These are phyloP conservation scores for Buphagus erythrorhynchus DNA, from an alignment of 2,797 vertebrate genomes.

Conservation along the genomic window DNA sequence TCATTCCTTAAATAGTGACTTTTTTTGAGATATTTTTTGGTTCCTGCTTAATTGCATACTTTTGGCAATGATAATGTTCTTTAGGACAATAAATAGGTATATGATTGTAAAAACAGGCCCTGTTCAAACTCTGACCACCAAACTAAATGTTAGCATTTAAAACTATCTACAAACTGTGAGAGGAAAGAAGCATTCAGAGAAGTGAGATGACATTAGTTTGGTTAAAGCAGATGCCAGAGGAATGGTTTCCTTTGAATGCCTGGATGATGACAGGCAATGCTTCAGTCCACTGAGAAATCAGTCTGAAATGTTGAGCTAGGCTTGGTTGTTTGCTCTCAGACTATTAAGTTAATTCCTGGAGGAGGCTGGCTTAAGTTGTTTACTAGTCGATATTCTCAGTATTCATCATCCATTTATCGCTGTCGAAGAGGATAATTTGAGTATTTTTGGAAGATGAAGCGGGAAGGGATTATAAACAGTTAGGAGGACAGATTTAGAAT, in stretches of 20 bases:
- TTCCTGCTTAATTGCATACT: background rate
- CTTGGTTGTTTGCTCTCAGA: background rate
- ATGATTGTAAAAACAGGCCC: background rate
- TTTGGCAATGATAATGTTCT: background rate
- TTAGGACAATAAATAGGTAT: background rate
- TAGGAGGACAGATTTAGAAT: slow-evolving; percentile 1
- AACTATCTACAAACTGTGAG: background rate
- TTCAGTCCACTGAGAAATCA: slow-evolving; percentile 45
- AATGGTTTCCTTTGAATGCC: background rate
- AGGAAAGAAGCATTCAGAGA: background rate
- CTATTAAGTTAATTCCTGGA: slow-evolving; percentile 46
- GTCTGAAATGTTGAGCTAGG: background rate
- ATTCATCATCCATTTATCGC: slow-evolving; percentile 9
- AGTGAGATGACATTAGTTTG: background rate
- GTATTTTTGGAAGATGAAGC: background rate
- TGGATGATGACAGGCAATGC: background rate
- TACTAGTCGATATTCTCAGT: slow-evolving; percentile 24
- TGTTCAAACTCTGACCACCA: background rate
- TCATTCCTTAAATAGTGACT: background rate
- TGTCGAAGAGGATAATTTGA: background rate
- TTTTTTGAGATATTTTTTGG: background rate
- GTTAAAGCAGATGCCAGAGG: background rate
- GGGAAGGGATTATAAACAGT: background rate
- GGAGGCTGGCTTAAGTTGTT: slow-evolving; percentile 41
- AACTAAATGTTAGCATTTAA: background rate